Conservation (phyloP, 2,797 vertebrate genomes). For the Pygocentrus nattereri region DNA sequence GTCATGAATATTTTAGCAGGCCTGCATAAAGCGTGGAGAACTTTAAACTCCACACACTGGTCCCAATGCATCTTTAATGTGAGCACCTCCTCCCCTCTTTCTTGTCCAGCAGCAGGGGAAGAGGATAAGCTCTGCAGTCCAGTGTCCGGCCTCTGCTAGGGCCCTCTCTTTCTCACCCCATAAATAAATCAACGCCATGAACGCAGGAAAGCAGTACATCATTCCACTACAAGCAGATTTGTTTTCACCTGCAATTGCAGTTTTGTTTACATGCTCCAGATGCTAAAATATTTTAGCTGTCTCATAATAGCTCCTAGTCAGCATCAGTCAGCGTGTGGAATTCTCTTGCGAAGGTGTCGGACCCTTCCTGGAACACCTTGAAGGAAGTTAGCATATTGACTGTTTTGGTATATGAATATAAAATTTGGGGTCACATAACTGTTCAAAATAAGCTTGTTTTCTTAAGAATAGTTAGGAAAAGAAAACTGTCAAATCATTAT, state of each 20-base stretch:
- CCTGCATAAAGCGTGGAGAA: slow-evolving; percentile 66
- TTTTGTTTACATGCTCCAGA: slow-evolving; percentile 70
- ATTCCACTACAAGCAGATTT: slow-evolving; percentile 74
- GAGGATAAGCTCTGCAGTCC: slow-evolving; percentile 65
- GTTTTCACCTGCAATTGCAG: slow-evolving; percentile 70
- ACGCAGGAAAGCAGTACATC: slow-evolving; percentile 64
- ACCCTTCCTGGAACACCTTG: slow-evolving; percentile 6
- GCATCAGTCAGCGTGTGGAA: not conserved
- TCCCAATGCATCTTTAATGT: slow-evolving; percentile 77
- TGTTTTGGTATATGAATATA: not conserved
- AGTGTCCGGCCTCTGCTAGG: slow-evolving; percentile 58
- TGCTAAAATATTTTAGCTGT: slow-evolving; percentile 70
- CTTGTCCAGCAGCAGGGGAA: slow-evolving; percentile 65
- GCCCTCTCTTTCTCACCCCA: slow-evolving; percentile 65
- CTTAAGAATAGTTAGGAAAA: too few relatives aligned
- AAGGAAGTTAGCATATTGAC: slow-evolving; percentile 5
- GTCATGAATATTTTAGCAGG: slow-evolving; percentile 75
- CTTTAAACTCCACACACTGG: slow-evolving; percentile 70
- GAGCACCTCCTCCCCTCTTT: slow-evolving; percentile 59
- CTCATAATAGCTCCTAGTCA: slow-evolving; percentile 50
- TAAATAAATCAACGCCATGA: slow-evolving; percentile 78
- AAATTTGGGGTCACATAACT: not conserved
- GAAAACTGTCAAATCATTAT: too few relatives aligned
- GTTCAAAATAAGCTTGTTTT: not conserved
- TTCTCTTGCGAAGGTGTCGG: not conserved